Base-by-base conservation (phyloP, 2,888 invertebrate species). In the Villa cingulata region DNA sequence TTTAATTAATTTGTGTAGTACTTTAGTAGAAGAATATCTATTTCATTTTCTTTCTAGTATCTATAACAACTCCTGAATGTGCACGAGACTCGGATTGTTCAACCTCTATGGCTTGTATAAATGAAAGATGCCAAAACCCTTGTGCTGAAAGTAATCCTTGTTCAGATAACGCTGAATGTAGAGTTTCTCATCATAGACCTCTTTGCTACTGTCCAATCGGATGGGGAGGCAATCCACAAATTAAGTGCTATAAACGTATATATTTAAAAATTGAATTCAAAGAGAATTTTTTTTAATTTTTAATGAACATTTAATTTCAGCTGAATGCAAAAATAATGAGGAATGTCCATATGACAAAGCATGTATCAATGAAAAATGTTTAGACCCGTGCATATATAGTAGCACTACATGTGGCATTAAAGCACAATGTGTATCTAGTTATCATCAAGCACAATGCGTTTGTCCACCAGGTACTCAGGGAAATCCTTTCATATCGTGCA, bases 381-480 rank as follows among this genome's bases (percentile, higher is more conserved):
- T 85, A 46, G 81, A 84, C 61, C 88, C 90, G 0, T 91, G 90
- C 61, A 63, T 73, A 0, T 66, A 75, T 17, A 78, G 78, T 18
- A 62, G 66, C 5, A 72, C 78, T 14, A 77, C 79, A 2, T 91
- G 91, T 58, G 89, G 88, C 12, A 79, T 81, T 38, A 83, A 83
- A 27, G 87, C 89, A 4, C 74, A 80, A 53, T 91, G 91, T 60
- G 70, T 76, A 40, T 81, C 81, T 0, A 75, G 80, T 53, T 80
- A 80, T 37, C 91, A 92, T 62, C 76, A 77, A 46, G 81, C 86
- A 0, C 81, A 83, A 50, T 92, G 92, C 59, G 75, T 77, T 49
- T 92, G 91, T 64, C 90, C 89, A 38, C 69, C 76, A 2, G 91
- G 90, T 39, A 88, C 84, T 6, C 88, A 86, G 68, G 90, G 90